A percentile compares a stretch with the other conserved stretches of the same genome.
These are phyloP conservation scores for Cosmia pyralina DNA, from an alignment of 2,888 invertebrate genomes.

Conservation along the genomic window DNA sequence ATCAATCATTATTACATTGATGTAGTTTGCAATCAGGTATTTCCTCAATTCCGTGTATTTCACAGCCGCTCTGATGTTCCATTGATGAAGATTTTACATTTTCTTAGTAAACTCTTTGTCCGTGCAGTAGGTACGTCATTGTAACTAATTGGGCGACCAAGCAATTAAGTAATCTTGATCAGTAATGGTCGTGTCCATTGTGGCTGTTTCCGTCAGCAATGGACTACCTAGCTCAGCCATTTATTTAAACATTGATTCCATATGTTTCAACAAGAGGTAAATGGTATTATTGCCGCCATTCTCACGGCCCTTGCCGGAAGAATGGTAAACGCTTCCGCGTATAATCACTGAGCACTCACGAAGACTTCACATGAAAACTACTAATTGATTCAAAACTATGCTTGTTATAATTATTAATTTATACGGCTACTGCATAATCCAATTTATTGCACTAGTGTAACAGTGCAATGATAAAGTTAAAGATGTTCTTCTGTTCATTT, in stretches of 20 bases:
- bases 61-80: background rate
- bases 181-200: slow-evolving; percentile 51
- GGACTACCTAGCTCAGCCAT: slow-evolving; percentile 36
- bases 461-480: background rate
- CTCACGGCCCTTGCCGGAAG: slow-evolving; percentile 72
- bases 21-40: slow-evolving; percentile 20
- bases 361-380: slow-evolving; percentile 50
- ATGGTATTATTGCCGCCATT: slow-evolving; percentile 63
- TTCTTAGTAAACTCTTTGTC: slow-evolving; percentile 38
- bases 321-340: slow-evolving; percentile 70
- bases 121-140: slow-evolving; percentile 37
- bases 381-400: slow-evolving; percentile 51
- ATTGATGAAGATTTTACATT: slow-evolving; percentile 26
- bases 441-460: slow-evolving; percentile 1
- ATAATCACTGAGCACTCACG: slow-evolving; percentile 59
- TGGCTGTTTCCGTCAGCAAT: slow-evolving; percentile 56
- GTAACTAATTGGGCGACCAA: slow-evolving; percentile 52
- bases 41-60: slow-evolving; percentile 21
- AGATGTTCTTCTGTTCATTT: background rate
- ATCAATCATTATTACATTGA: slow-evolving; percentile 48
- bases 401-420: slow-evolving; percentile 37
- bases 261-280: slow-evolving; percentile 50
- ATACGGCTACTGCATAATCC: slow-evolving; percentile 25
- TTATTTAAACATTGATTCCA: slow-evolving; percentile 52
- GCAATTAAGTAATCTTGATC: slow-evolving; percentile 59